Evolutionary conservation across 2,797 vertebrate genomes (phyloP), one percentile per base, ranked within the genome.

Genomic region (Lepus oiostolus): DNA sequence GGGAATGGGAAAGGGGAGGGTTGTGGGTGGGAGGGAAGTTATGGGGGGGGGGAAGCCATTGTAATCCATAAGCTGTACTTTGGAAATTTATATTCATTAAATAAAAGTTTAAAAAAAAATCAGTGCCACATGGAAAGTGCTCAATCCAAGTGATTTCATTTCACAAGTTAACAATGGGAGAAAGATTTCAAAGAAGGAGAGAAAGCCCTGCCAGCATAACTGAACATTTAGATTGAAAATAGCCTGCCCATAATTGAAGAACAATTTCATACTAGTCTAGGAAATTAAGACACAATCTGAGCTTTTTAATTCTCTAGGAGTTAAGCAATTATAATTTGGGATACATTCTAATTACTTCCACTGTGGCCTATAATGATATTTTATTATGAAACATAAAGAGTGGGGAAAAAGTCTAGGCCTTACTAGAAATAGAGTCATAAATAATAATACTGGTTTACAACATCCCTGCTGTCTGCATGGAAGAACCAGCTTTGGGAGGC

Each of bases 321-420:
- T 96, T 92, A 95, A 94, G 91, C 80, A 67, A 92, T 93, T 95
- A 86, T 70, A 90, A 86, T 94, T 96, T 96, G 85, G 80, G 70
- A 92, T 94, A 52, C 26, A 94, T 90, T 96, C 91, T 82, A 96
- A 95, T 95, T 88, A 90, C 79, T 92, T 95, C 60, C 58, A 93
- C 50, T n/a, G 38, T 90, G 82, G 79, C 88, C 75, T 84, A 54
- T 85, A 96, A 92, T 93, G 38, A 95, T 88, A 92, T 81, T 95
- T 96, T 95, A 96, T 91, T 90, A 95, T 65, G 93, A 95, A 95
- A 86, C 35, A 22, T 80, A 90, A 94, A 77, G 85, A 94, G 50
- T 60, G 2, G 24, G 95, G 28, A 32, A 68, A 97, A 93, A 95
- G 77, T 82, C 88, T 95, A 75, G n/a, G 83, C 86, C 93, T 95